Evolutionary conservation across 1,140 invertebrate species (phyloP), one percentile per base, ranked within the genome.

Genomic region (Pogonognathellus flavescens): DNA sequence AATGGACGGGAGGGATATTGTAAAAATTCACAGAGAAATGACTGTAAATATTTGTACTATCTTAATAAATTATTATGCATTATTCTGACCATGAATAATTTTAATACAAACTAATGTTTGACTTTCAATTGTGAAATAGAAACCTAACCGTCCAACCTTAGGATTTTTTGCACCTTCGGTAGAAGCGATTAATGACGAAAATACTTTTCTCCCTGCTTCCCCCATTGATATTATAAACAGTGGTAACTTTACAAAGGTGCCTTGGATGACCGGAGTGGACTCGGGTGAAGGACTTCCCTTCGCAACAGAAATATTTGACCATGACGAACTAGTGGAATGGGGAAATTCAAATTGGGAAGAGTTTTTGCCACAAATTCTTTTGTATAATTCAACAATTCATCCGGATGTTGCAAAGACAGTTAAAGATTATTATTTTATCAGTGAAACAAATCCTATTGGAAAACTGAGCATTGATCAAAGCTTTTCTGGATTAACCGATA

Each of bases 261-360:
- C 94, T 0, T 90, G 93, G n/a, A 91, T 95, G 16, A 88, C 92
- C 16, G 94, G 94, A 1, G 92, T 93, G 55, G 93, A 20, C 87
- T 93, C 16, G 85, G 92, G 0, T 87, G 92, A 11, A 85, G 92
- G 10, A 85, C 85, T 55, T 87, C 83, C 70, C 5, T 80, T 85
- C 31, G n/a, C 53, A 0, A 82, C 60, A 88, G 85, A 85, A 41
- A 72, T 88, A 4, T 52, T 88, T 0, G 59, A 85, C n/a, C 84
- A 82, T 62, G 31, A 55, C n/a, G 60, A 72, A 16, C 22, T 88
- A n/a, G 11, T 72, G 0, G 57, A 83, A 1, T 50, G 60, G 13
- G 18, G 82, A 2, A 76, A 84, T 52, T 25, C 49, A 18, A 55
- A 88, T 8, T 88, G 87, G 87, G 53, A 83, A 20, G n/a, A 83